Conservation (phyloP, 2,888 invertebrate species). For the Microdon myrmicae region DNA sequence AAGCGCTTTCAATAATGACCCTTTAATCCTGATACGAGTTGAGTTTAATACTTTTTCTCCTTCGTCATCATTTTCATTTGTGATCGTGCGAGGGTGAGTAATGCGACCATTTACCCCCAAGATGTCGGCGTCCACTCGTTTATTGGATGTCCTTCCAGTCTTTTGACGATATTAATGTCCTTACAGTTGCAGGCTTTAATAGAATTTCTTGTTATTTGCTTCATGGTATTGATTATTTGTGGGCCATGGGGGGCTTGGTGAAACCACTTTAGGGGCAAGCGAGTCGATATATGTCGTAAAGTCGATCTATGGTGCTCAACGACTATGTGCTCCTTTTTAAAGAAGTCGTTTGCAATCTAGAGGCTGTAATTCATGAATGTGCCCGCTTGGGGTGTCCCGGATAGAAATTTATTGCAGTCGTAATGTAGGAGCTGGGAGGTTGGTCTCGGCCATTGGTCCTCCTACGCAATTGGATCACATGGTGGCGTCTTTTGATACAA, state of each 20-base stretch:
- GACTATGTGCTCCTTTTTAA: no score
- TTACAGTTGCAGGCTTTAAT: constrained; percentile 50
- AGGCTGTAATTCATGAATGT: constrained; percentile 39
- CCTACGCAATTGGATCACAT: constrained; percentile 28
- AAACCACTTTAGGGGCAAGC: no score
- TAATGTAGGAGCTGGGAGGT: constrained; percentile 7
- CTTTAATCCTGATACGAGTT: constrained; percentile 41
- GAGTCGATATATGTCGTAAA: no score
- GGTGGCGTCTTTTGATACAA: constrained; percentile 35
- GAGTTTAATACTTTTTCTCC: no score
- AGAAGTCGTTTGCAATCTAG: no score
- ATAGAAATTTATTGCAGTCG: constrained; percentile 38
- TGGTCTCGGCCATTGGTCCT: not conserved
- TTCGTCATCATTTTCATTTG: constrained; percentile 15
- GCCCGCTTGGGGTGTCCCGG: no score
- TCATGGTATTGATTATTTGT: constrained; percentile 43
- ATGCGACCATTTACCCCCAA: not conserved
- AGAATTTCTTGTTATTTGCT: constrained; percentile 49
- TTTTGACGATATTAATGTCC: constrained; percentile 46
- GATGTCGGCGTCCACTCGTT: constrained; percentile 8
- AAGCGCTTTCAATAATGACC: constrained; percentile 23
- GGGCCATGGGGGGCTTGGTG: not conserved
- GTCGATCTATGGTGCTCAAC: no score
- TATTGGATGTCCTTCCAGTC: constrained; percentile 6
- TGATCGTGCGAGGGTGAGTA: constrained; percentile 1